Evolutionary conservation across 2,113 vertebrate genomes (phyloP).

Genomic region (Coturnix japonica): DNA sequence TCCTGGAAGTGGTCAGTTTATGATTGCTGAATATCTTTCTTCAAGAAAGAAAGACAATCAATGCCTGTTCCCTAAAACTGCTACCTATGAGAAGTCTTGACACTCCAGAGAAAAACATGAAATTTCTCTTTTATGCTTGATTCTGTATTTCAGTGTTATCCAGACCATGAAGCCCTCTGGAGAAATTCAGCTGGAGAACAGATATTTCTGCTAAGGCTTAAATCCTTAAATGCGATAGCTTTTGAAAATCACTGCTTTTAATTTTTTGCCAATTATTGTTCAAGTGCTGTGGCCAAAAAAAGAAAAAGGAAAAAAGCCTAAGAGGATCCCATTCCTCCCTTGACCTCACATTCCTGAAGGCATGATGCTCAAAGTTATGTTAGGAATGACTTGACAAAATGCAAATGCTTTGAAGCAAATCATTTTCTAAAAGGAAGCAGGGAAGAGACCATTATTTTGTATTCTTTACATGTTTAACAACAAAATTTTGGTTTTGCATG

Average conservation of each 20-base stretch:
- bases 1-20: background rate
- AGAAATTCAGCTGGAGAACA: background rate
- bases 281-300: background rate
- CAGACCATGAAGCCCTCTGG: background rate
- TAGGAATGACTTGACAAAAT: background rate
- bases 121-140: background rate
- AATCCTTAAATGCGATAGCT: background rate
- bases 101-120: background rate
- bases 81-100: background rate
- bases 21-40: background rate
- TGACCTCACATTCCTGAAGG: accelerated
- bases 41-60: background rate
- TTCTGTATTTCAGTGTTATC: background rate
- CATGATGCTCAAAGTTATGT: background rate
- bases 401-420: background rate
- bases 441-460: background rate
- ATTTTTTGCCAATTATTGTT: constrained; percentile 28
- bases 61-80: background rate
- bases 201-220: background rate
- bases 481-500: background rate
- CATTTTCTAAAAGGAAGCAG: background rate
- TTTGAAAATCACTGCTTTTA: background rate
- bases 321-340: background rate
- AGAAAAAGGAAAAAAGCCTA: background rate
- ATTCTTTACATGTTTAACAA: background rate